Evolutionary conservation across 2,888 invertebrate genomes (phyloP), one percentile per base, ranked within the genome.

Genomic region (Macrosoma leucophasiata): DNA sequence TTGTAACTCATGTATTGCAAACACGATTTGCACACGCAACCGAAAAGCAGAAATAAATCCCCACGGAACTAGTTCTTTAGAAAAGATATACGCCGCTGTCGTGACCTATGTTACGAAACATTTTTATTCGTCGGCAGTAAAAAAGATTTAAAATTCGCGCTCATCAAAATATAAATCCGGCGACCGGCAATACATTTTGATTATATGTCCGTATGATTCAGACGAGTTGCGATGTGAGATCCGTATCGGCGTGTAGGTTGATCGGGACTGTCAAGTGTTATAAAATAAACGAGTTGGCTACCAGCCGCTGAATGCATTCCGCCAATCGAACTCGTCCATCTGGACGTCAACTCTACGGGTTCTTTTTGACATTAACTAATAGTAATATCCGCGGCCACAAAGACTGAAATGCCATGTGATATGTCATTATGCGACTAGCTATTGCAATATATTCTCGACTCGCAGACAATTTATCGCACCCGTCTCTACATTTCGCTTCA

Each of bases 271-370:
- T 59, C 58, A 48, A 49, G 53, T 54, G 62, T 57, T n/a, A 55
- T 55, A 58, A 58, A n/a, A 57, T 59, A 60, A 59, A 52, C 58
- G 58, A 57, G 62, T 67, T 70, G 70, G 67, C 72, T 68, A 46
- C 52, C 55, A 43, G 42, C 46, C 50, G 26, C 25, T 21, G 30
- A 50, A 55, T 52, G 52, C 58, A 63, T 66, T 53, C 59, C 56
- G 43, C 48, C 59, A 64, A 60, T 46, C 60, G 52, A 52, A 62
- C 58, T 48, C 58, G 65, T 71, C 69, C 75, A 78, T 74, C 79
- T 78, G 79, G 71, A 55, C 54, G 65, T 66, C 60, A 61, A 59
- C 65, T 61, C 58, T n/a, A n/a, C n/a, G n/a, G n/a, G n/a, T n/a
- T n/a, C n/a, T n/a, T n/a, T n/a, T n/a, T n/a, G n/a, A n/a, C n/a